A percentile compares a stretch with the other conserved stretches of the same genome.
These are phyloP conservation scores for Tyto alba DNA, from an alignment of 2,113 vertebrate genomes.

Conservation along the genomic window DNA sequence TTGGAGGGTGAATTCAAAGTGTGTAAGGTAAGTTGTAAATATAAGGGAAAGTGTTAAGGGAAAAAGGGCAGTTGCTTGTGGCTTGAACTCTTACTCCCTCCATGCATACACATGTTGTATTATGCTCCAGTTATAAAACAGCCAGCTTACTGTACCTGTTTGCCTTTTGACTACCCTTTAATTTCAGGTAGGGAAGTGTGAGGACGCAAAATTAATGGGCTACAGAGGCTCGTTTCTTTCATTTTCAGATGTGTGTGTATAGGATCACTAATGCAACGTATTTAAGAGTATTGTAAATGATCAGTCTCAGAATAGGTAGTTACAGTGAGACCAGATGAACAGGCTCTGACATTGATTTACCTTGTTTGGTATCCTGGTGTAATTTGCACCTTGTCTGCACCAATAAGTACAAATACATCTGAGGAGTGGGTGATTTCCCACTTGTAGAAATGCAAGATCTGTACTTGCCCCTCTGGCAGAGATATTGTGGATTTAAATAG, in stretches of 20 bases:
- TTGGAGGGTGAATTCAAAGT: background rate
- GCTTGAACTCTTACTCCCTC: background rate
- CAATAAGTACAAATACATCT: background rate
- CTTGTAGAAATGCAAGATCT: background rate
- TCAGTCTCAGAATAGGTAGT: background rate
- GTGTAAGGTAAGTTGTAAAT: background rate
- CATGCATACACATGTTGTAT: rapidly evolving
- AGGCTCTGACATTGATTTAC: background rate
- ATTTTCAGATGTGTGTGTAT: background rate
- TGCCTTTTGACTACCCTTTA: background rate
- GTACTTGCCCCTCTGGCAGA: background rate
- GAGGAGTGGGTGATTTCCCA: background rate
- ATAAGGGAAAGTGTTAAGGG: background rate
- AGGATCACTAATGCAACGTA: background rate
- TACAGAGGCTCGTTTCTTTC: background rate
- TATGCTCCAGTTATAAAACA: background rate
- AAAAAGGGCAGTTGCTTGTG: background rate
- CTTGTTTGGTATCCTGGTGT: background rate
- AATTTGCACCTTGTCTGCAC: background rate
- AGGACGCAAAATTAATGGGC: background rate
- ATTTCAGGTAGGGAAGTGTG: background rate
- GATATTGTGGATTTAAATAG: background rate
- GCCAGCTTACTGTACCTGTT: background rate
- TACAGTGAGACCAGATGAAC: background rate
- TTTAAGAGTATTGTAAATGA: background rate